These are phyloP conservation scores for Oophaga sylvatica DNA, from an alignment of 2,797 vertebrate genomes.

Conservation along the genomic window DNA sequence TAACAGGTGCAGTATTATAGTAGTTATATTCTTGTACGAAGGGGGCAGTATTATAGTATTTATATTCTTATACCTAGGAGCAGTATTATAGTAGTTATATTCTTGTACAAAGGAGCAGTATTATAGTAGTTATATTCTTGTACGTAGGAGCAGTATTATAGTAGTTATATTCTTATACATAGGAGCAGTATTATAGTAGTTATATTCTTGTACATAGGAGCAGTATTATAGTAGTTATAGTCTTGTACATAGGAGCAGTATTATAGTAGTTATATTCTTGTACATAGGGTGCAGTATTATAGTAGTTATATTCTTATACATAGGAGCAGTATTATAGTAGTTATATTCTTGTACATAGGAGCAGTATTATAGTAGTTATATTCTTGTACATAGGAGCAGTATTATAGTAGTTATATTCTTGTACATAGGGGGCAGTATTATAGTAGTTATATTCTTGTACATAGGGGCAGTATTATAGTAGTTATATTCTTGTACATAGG, in stretches of 20 bases:
- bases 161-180: not conserved
- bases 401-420: slow-evolving; percentile 4
- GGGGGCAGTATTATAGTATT: slow-evolving; percentile 4
- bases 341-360: not conserved
- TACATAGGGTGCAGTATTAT: not conserved
- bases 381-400: not conserved
- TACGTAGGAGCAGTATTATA: no score
- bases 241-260: not conserved
- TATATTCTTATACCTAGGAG: no score
- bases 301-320: not conserved
- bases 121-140: slow-evolving; percentile 4
- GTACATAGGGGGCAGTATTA: not conserved
- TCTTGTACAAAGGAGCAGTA: no score
- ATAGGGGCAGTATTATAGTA: not conserved
- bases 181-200: not conserved
- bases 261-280: slow-evolving; percentile 10
- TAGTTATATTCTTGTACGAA: not conserved
- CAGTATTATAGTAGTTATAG: slow-evolving; percentile 1
- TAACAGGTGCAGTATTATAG: not conserved
- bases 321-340: slow-evolving; percentile 3
- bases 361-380: slow-evolving; percentile 9
- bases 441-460: not conserved
- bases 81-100: no score
- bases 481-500: not conserved
- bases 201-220: not conserved